A percentile compares a stretch with the other conserved stretches of the same genome.
Evolutionary conservation across 2,888 invertebrate species (phyloP).

Genomic region (Pandemis corylana): DNA sequence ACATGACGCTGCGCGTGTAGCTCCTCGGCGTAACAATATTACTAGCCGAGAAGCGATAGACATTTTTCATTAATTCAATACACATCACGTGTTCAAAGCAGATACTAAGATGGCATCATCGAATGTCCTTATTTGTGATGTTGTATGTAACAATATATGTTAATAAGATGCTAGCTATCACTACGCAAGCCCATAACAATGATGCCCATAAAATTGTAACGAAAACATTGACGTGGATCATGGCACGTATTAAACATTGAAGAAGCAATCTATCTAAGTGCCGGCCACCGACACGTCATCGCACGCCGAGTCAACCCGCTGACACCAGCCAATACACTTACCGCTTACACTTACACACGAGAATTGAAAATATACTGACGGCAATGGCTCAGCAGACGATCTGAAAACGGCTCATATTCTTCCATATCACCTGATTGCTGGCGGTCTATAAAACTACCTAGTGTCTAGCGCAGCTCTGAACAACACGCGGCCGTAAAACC

Average conservation of each 20-base stretch:
- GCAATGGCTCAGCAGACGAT: background rate
- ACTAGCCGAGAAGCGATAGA: background rate
- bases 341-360: constrained; percentile 15
- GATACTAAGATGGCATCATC: too few relatives aligned
- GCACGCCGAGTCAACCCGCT: background rate
- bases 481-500: background rate
- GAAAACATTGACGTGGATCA: constrained; percentile 15
- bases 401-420: constrained; percentile 10
- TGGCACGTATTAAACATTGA: constrained; percentile 21
- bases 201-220: background rate
- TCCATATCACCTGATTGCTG: constrained; percentile 24
- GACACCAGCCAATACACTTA: constrained; percentile 31
- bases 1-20: background rate
- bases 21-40: background rate
- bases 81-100: background rate
- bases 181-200: background rate
- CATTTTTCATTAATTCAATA: background rate
- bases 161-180: background rate
- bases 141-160: background rate
- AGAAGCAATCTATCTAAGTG: constrained; percentile 22
- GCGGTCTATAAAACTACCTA: background rate
- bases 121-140: background rate
- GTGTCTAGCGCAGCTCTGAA: background rate
- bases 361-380: constrained; percentile 8
- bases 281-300: constrained; percentile 17